phyloP scores from a whole-genome alignment of 2,888 invertebrate species.

The Hetaerina titia region DNA sequence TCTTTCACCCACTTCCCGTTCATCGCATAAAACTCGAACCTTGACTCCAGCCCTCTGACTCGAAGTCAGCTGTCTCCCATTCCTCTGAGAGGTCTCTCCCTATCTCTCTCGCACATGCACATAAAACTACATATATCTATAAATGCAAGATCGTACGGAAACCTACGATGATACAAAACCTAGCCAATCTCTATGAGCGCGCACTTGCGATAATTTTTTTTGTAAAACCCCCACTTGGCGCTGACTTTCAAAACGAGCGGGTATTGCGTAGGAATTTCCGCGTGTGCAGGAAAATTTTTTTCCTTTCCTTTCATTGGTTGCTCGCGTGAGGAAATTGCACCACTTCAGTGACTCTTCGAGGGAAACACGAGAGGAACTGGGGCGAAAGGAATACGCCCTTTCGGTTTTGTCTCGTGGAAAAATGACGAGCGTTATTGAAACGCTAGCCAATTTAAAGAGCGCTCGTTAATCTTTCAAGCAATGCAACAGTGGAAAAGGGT shows the following conservation, averaged over 20 bases:
- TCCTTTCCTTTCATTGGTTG: neutral
- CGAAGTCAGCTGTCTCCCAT: constrained; percentile 4
- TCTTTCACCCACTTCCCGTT: neutral
- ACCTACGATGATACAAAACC: neutral
- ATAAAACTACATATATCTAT: neutral
- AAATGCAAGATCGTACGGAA: neutral
- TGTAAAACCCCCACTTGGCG: neutral
- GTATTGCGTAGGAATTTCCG: neutral
- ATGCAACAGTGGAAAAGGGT: no score
- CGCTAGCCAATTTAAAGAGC: neutral
- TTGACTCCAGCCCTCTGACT: neutral
- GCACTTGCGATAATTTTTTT: neutral
- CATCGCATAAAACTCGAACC: neutral
- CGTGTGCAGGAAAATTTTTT: neutral
- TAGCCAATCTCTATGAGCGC: neutral
- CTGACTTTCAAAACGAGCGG: neutral
- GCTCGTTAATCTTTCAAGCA: neutral
- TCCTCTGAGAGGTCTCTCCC: neutral
- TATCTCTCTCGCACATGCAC: neutral
- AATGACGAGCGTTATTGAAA: neutral
- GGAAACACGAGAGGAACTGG: neutral
- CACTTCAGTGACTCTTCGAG: neutral
- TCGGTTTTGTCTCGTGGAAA: neutral
- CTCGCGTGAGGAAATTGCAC: neutral
- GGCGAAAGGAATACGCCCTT: neutral